phyloP scores from a whole-genome alignment of 2,113 vertebrate genomes.

The Antennarius striatus region DNA sequence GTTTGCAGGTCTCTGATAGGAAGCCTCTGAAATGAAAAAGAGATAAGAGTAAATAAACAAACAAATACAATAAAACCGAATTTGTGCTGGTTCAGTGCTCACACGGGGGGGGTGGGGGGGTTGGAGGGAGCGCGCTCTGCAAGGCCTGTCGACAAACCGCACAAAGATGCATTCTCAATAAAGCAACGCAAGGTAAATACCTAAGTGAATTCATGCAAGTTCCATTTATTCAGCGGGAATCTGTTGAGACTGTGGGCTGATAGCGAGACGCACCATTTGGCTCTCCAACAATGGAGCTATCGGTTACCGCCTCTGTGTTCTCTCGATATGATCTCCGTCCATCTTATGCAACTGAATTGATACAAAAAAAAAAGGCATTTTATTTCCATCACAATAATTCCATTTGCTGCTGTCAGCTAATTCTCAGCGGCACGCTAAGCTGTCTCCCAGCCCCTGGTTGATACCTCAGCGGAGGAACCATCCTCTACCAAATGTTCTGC shows the following conservation, averaged over 20 bases:
- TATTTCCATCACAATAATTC: slow-evolving; percentile 63
- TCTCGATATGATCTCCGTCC: slow-evolving; percentile 61
- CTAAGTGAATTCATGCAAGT: slow-evolving; percentile 69
- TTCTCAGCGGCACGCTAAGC: slow-evolving; percentile 77
- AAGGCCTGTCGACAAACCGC: slow-evolving; percentile 47
- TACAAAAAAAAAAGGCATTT: slow-evolving; percentile 36
- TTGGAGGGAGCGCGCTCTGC: slow-evolving; percentile 39
- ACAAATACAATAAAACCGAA: slow-evolving; percentile 78
- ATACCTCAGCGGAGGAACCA: slow-evolving; percentile 20
- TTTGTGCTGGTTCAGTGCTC: slow-evolving; percentile 79
- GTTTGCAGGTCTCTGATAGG: slow-evolving; percentile 77
- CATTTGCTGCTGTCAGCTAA: slow-evolving; percentile 83
- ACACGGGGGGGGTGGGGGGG: slow-evolving; percentile 52
- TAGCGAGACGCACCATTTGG: slow-evolving; percentile 62
- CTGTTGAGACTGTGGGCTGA: slow-evolving; percentile 56
- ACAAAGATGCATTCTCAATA: slow-evolving; percentile 62
- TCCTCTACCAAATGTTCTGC: slow-evolving; percentile 47
- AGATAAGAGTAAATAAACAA: slow-evolving; percentile 82
- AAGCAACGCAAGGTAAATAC: slow-evolving; percentile 67
- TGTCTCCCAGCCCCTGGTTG: slow-evolving; percentile 12
- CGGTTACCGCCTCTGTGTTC: slow-evolving; percentile 56
- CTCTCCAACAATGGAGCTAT: slow-evolving; percentile 69
- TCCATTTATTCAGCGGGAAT: slow-evolving; percentile 63
- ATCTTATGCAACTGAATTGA: slow-evolving; percentile 49
- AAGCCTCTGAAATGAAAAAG: slow-evolving; percentile 77